Evolutionary conservation across 2,888 invertebrate species (phyloP).

Genomic region (Lepidocyrtoides sp.): DNA sequence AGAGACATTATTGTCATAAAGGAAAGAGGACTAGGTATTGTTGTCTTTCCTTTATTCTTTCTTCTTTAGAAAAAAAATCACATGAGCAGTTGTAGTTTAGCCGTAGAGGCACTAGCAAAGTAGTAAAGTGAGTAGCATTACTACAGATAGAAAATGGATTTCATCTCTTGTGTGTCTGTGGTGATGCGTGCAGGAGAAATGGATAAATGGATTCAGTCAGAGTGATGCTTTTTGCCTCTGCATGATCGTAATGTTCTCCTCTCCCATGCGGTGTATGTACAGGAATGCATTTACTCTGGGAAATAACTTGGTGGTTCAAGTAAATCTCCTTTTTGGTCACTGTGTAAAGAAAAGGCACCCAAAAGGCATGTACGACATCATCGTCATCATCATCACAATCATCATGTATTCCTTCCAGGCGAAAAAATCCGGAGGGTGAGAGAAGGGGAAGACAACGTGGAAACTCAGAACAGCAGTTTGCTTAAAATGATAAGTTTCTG

Average conservation of each 20-base stretch:
- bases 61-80: conserved; percentile 52
- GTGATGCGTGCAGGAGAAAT: conserved; percentile 57
- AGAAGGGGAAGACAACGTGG: conserved; percentile 45
- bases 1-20: conserved; percentile 68
- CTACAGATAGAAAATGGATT: conserved; percentile 39
- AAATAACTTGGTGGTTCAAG: conserved; percentile 35
- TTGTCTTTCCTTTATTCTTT: conserved; percentile 50
- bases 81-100: conserved; percentile 36
- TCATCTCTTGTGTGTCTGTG: conserved; percentile 51
- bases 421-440: conserved; percentile 31
- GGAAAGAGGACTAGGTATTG: conserved; percentile 45
- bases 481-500: not conserved
- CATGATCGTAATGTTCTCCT: not conserved
- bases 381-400: conserved; percentile 24
- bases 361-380: conserved; percentile 40
- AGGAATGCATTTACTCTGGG: conserved; percentile 7
- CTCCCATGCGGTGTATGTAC: conserved; percentile 12
- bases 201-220: conserved; percentile 61
- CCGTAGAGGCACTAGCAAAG: not conserved
- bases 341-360: conserved; percentile 63
- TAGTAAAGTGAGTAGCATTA: not conserved
- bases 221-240: conserved; percentile 31
- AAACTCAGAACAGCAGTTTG: not conserved
- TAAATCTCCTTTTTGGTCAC: conserved; percentile 59
- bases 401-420: conserved; percentile 51